Evolutionary conservation across 2,888 invertebrate genomes (phyloP).

Genomic region (Onchidella celtica): DNA sequence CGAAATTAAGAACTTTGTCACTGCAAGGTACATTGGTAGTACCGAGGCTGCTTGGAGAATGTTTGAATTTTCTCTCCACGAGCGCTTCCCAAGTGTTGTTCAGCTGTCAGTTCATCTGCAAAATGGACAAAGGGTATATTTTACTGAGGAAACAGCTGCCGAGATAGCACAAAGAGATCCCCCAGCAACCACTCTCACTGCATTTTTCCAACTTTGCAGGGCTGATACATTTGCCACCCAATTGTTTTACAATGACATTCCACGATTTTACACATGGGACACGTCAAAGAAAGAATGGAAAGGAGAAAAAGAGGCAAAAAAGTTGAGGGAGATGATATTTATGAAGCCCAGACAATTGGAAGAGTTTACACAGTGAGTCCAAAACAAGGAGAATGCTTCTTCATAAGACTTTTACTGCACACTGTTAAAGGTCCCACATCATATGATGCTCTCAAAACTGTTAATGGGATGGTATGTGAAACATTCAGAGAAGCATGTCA

Average conservation of each 20-base stretch:
- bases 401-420: neutral
- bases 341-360: neutral
- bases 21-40: no score
- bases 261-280: neutral
- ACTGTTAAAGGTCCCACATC: neutral
- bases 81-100: no score
- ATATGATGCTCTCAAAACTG: neutral
- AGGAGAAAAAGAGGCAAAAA: neutral
- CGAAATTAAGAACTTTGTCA: no score
- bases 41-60: no score
- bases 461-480: neutral
- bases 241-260: neutral
- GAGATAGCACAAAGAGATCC: no score
- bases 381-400: neutral
- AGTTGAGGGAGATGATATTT: neutral
- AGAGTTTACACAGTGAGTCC: slow-evolving; percentile 2
- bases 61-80: no score
- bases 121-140: no score
- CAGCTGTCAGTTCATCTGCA: no score
- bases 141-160: no score
- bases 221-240: neutral
- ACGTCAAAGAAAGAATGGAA: slow-evolving; percentile 2
- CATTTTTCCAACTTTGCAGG: neutral
- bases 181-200: no score
- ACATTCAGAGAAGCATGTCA: slow-evolving; percentile 5